phyloP scores from a whole-genome alignment of 2,888 invertebrate genomes.

The Monopis laevigella region DNA sequence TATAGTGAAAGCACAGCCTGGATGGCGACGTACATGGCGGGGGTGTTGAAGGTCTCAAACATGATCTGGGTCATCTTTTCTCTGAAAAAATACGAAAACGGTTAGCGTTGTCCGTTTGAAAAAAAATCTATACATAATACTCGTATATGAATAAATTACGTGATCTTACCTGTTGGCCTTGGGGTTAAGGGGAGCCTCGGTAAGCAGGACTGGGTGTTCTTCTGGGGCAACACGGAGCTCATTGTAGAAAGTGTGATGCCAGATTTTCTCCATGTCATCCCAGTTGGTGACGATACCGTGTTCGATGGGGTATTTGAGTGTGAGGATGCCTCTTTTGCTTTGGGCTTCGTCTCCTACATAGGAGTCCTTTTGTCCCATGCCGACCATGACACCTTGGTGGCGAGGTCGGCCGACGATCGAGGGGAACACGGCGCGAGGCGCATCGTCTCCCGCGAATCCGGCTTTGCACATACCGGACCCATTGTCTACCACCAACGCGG shows the following conservation, averaged over 20 bases:
- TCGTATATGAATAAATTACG: background rate
- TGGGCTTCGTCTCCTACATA: slow-evolving; percentile 98
- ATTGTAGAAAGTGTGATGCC: slow-evolving; percentile 99
- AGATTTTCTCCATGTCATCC: slow-evolving; percentile 99
- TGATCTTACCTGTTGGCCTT: slow-evolving; percentile 75
- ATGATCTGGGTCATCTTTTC: slow-evolving; percentile 86
- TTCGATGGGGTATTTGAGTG: slow-evolving; percentile 95
- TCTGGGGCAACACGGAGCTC: slow-evolving; percentile 95
- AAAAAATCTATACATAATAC: too few species aligned
- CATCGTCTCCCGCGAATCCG: slow-evolving; percentile 95
- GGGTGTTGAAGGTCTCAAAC: slow-evolving; percentile 70
- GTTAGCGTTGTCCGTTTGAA: too few species aligned
- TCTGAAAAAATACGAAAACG: slow-evolving; percentile 28
- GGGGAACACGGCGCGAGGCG: slow-evolving; percentile 94
- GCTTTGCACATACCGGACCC: slow-evolving; percentile 98
- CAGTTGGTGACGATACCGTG: slow-evolving; percentile 98
- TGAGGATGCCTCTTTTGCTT: slow-evolving; percentile 95
- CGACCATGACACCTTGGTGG: slow-evolving; percentile 96
- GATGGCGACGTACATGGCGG: slow-evolving; percentile 87
- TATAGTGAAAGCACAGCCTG: slow-evolving; percentile 85
- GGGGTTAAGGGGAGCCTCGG: slow-evolving; percentile 89
- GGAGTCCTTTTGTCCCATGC: slow-evolving; percentile 97
- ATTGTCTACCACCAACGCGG: slow-evolving; percentile 95
- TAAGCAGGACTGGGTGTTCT: slow-evolving; percentile 88
- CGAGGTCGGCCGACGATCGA: slow-evolving; percentile 94